Evolutionary conservation across 2,797 vertebrate species (phyloP).

Genomic region (Diglossa cyanea): DNA sequence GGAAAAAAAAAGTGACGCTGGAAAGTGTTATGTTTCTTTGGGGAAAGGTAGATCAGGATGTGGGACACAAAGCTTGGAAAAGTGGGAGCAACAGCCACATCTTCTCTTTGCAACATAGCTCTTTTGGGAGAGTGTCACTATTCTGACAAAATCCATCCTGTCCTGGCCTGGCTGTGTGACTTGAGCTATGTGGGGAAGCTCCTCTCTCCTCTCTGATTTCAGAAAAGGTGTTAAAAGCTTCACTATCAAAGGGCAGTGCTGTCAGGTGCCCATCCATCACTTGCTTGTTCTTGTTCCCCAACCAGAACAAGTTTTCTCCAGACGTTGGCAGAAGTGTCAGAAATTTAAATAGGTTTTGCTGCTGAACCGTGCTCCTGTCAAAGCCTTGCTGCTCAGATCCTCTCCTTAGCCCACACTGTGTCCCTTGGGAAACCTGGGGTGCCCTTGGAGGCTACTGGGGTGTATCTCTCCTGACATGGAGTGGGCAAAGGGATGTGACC

Average conservation of each 20-base stretch:
- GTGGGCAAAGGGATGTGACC: neutral
- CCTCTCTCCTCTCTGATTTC: neutral
- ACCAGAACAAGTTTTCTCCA: neutral
- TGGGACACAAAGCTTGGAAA: neutral
- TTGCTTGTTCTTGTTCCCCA: neutral
- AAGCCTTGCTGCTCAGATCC: neutral
- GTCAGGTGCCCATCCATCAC: neutral
- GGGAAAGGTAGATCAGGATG: neutral
- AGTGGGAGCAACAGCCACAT: neutral
- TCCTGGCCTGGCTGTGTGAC: neutral
- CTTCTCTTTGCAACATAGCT: neutral
- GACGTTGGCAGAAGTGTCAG: neutral
- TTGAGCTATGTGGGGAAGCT: neutral
- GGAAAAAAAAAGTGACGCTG: neutral
- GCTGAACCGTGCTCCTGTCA: neutral
- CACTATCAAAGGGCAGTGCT: neutral
- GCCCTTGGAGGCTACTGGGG: neutral
- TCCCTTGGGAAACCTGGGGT: neutral
- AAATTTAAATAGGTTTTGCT: neutral
- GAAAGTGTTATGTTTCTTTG: fast-evolving
- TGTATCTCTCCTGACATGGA: neutral
- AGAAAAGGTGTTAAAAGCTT: neutral
- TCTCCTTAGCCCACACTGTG: neutral
- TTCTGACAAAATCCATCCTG: neutral
- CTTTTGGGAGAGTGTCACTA: fast-evolving